A percentile compares a stretch with the other conserved stretches of the same genome.
Conservation (phyloP, 2,888 invertebrate species). For the Zootermopsis nevadensis region DNA sequence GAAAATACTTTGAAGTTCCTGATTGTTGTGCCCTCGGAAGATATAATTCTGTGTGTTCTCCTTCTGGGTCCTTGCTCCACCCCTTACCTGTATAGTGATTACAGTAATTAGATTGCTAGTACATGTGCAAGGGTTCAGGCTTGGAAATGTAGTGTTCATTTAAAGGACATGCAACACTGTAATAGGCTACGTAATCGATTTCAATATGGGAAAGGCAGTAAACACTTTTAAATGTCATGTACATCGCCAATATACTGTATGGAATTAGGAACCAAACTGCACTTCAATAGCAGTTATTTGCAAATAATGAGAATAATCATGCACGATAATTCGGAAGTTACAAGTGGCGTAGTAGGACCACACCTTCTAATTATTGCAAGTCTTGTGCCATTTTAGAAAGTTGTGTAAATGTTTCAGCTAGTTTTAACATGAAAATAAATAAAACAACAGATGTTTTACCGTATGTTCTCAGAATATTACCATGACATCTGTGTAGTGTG, state of each 20-base stretch:
- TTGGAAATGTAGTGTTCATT: not conserved
- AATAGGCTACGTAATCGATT: constrained; percentile 10
- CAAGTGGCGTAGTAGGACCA: too few species aligned
- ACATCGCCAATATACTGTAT: constrained; percentile 4
- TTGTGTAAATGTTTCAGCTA: too few species aligned
- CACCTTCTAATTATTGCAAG: too few species aligned
- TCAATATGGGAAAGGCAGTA: not conserved
- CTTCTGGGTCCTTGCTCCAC: constrained; percentile 22
- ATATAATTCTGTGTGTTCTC: constrained; percentile 14
- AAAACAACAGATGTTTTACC: too few species aligned
- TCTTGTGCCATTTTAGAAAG: too few species aligned
- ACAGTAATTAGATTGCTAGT: not conserved
- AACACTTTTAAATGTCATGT: not conserved
- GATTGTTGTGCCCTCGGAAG: constrained; percentile 12
- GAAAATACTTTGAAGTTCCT: not conserved
- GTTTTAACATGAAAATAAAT: too few species aligned
- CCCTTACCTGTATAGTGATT: constrained; percentile 19
- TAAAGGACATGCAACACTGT: not conserved
- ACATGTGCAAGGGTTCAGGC: not conserved
- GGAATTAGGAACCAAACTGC: not conserved
- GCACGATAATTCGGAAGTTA: too few species aligned
- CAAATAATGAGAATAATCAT: too few species aligned
- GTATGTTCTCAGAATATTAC: too few species aligned
- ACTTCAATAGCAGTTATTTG: too few species aligned
- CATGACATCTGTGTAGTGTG: too few species aligned